A percentile compares a stretch with the other conserved stretches of the same genome.
These are phyloP conservation scores for Sebastes elongatus DNA, from an alignment of 2,797 vertebrate species.

Conservation along the genomic window DNA sequence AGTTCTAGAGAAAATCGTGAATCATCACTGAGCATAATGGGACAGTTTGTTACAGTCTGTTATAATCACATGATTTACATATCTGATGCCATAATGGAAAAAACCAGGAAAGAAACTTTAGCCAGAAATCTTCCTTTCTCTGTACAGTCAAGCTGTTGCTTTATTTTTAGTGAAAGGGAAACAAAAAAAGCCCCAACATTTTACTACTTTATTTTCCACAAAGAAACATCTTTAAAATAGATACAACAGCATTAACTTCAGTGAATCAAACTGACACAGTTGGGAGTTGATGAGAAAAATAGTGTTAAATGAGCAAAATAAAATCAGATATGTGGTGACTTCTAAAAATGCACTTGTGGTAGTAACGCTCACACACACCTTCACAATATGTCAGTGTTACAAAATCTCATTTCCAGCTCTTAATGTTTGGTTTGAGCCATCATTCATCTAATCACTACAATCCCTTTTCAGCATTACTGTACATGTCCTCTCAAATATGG, in stretches of 20 bases:
- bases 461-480: constrained; percentile 52
- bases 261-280: constrained; percentile 50
- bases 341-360: constrained; percentile 80
- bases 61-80: not conserved
- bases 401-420: constrained; percentile 35
- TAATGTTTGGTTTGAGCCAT: constrained; percentile 37
- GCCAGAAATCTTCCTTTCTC: constrained; percentile 23
- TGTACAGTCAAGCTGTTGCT: constrained; percentile 50
- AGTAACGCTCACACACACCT: constrained; percentile 47
- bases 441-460: constrained; percentile 22
- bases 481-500: constrained; percentile 37
- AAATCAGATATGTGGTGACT: constrained; percentile 41
- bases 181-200: constrained; percentile 71
- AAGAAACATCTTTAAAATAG: constrained; percentile 72
- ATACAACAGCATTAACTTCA: constrained; percentile 57
- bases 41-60: not conserved
- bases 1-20: not conserved
- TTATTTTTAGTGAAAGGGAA: constrained; percentile 74
- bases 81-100: not conserved
- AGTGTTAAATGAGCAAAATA: constrained; percentile 59
- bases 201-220: constrained; percentile 72
- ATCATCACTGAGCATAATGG: not conserved
- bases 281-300: constrained; percentile 45
- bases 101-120: constrained; percentile 6
- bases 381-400: constrained; percentile 22